These are phyloP conservation scores for Fundulus diaphanus DNA, from an alignment of 2,797 vertebrate species.

Conservation along the genomic window DNA sequence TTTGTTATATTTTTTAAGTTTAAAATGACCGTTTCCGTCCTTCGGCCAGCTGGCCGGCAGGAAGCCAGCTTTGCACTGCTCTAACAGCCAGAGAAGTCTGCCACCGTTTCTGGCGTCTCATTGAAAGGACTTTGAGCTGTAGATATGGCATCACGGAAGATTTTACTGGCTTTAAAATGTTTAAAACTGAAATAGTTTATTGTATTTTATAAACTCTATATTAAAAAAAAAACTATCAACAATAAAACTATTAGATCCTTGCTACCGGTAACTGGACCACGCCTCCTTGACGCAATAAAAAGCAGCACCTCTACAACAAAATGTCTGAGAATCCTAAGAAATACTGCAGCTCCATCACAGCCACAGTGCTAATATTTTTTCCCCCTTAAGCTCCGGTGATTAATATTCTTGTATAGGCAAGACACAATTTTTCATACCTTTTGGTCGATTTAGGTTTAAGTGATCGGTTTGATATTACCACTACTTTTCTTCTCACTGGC, in stretches of 20 bases:
- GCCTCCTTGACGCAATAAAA: neutral
- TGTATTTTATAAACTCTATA: too few relatives aligned
- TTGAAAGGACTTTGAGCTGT: neutral
- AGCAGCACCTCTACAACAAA: neutral
- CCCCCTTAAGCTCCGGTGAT: neutral
- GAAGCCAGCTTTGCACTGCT: too few relatives aligned
- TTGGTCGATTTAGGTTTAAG: neutral
- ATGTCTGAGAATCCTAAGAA: neutral
- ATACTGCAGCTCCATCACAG: neutral
- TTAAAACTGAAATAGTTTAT: too few relatives aligned
- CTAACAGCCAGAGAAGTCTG: neutral
- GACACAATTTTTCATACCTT: neutral
- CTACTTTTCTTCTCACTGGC: neutral
- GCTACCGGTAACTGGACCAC: neutral
- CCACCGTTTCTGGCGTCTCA: neutral
- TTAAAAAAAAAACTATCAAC: too few relatives aligned
- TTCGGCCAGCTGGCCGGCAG: neutral
- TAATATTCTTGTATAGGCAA: neutral
- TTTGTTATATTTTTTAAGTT: too few relatives aligned
- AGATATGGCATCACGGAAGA: neutral
- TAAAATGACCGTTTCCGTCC: neutral
- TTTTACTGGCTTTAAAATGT: neutral
- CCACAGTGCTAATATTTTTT: neutral
- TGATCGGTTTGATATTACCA: too few relatives aligned
- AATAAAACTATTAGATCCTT: constrained; percentile 1